phyloP scores from a whole-genome alignment of 1,140 invertebrate genomes.

The Drosophila ambigua region DNA sequence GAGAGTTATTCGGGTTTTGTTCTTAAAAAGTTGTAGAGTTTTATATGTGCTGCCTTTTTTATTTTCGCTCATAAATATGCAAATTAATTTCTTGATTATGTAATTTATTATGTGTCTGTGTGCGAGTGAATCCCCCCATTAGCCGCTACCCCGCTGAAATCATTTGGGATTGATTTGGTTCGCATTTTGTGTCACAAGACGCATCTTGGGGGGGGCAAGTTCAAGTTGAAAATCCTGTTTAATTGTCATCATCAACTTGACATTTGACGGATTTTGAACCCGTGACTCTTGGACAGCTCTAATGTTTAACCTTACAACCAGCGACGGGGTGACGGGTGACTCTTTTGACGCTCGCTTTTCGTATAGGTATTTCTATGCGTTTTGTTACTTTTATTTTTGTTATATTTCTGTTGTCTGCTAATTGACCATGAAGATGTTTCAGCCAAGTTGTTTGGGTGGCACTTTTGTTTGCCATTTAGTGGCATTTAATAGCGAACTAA shows the following conservation, averaged over 20 bases:
- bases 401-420: slow-evolving; percentile 73
- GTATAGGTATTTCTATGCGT: slow-evolving; percentile 20
- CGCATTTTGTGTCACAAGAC: slow-evolving; percentile 25
- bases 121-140: slow-evolving; percentile 21
- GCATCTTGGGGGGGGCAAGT: slow-evolving; percentile 56
- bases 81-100: slow-evolving; percentile 70
- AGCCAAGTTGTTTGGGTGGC: slow-evolving; percentile 61
- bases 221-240: slow-evolving; percentile 56
- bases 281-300: slow-evolving; percentile 47
- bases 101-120: slow-evolving; percentile 56
- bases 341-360: slow-evolving; percentile 8
- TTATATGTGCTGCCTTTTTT: slow-evolving; percentile 55
- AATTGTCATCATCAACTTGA: slow-evolving; percentile 55
- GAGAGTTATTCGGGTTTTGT: slow-evolving; percentile 23
- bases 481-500: slow-evolving; percentile 75
- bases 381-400: slow-evolving; percentile 28
- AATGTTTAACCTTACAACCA: slow-evolving; percentile 42
- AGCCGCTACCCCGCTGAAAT: background rate
- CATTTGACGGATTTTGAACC: slow-evolving; percentile 45
- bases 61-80: slow-evolving; percentile 79
- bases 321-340: background rate
- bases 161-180: too few relatives aligned
- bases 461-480: slow-evolving; percentile 78
- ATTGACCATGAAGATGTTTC: slow-evolving; percentile 73
- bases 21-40: slow-evolving; percentile 61